Percentiles rank a stretch among this genome's conserved stretches.
Conservation (phyloP, 2,888 invertebrate species). For the Perithous albicinctus region DNA sequence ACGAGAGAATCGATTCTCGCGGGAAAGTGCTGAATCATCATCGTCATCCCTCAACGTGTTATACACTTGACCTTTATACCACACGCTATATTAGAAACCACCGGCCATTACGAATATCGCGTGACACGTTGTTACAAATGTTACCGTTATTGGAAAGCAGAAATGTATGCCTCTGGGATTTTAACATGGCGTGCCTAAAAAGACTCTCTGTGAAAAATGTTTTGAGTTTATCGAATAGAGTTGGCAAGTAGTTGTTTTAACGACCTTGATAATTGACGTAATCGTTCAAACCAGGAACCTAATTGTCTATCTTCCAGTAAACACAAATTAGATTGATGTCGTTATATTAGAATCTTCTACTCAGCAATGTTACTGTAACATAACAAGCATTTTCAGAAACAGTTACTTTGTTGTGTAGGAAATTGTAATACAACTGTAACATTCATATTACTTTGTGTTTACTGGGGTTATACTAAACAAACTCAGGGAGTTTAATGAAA, state of each 20-base stretch:
- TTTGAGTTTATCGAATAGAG: background rate
- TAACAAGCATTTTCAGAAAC: background rate
- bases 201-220: background rate
- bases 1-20: slow-evolving; percentile 63
- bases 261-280: background rate
- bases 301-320: background rate
- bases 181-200: background rate
- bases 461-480: no score
- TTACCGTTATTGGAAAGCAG: background rate
- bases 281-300: background rate
- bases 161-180: background rate
- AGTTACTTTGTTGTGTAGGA: no score
- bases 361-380: no score
- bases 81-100: background rate
- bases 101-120: slow-evolving; percentile 49
- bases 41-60: slow-evolving; percentile 30
- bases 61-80: slow-evolving; percentile 63
- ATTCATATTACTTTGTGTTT: no score
- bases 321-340: no score
- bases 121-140: slow-evolving; percentile 2
- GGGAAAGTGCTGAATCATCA: slow-evolving; percentile 60
- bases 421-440: no score
- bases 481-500: no score
- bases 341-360: no score
- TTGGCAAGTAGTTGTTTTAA: background rate